Evolutionary conservation across 2,113 vertebrate species (phyloP).

Genomic region (Formicarius rufipectus): DNA sequence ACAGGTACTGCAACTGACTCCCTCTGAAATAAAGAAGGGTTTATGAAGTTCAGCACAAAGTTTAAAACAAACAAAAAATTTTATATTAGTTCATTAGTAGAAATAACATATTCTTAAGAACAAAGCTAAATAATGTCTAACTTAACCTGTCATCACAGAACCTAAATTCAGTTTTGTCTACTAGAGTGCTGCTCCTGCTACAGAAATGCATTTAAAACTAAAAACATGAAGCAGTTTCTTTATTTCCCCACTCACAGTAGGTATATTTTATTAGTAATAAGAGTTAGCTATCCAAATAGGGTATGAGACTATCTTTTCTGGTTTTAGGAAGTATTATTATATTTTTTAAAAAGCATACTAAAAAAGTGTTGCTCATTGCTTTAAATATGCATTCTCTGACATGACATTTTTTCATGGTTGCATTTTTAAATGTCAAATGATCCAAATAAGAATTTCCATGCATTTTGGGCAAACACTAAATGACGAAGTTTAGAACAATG

Average conservation of each 20-base stretch:
- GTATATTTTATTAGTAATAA: not conserved
- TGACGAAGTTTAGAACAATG: not conserved
- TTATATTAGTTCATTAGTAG: not conserved
- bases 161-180: not conserved
- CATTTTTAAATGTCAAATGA: not conserved
- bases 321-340: not conserved
- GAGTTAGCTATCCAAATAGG: not conserved
- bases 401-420: not conserved
- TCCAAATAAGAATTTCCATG: not conserved
- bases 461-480: not conserved
- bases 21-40: not conserved
- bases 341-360: not conserved
- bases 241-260: not conserved
- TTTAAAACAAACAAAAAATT: not conserved
- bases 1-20: not conserved
- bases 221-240: not conserved
- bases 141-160: not conserved
- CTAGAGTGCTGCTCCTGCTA: not conserved
- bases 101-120: not conserved
- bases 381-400: not conserved
- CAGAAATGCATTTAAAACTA: not conserved
- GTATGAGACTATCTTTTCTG: not conserved
- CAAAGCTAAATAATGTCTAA: not conserved
- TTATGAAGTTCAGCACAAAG: not conserved
- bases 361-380: not conserved